A percentile compares a stretch with the other conserved stretches of the same genome.
Conservation (phyloP, 2,888 invertebrate genomes). For the Chaetogeoica ovagalla region DNA sequence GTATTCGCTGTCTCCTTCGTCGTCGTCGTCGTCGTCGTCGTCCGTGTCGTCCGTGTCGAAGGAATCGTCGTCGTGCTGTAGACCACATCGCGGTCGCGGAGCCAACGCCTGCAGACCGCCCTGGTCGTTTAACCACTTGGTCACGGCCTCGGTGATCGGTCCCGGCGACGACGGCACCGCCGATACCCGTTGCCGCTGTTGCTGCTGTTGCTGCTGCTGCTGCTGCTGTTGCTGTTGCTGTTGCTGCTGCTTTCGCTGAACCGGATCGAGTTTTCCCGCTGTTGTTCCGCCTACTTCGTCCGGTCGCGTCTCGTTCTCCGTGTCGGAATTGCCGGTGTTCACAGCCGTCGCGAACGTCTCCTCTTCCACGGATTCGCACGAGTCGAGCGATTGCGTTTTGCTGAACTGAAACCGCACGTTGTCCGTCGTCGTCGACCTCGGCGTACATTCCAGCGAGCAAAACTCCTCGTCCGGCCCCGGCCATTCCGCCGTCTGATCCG, state of each 20-base stretch:
- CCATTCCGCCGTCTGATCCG: not conserved
- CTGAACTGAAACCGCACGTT: slow-evolving; percentile 18
- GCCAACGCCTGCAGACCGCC: slow-evolving; percentile 47
- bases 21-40: slow-evolving; percentile 52
- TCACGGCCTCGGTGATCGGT: slow-evolving; percentile 67
- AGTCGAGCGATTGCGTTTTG: slow-evolving; percentile 38
- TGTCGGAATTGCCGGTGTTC: slow-evolving; percentile 36
- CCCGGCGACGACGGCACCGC: slow-evolving; percentile 1
- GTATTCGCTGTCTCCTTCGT: slow-evolving; percentile 57
- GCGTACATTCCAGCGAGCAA: slow-evolving; percentile 45
- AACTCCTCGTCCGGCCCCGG: slow-evolving; percentile 29
- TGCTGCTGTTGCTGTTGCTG: not conserved
- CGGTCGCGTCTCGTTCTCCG: slow-evolving; percentile 9
- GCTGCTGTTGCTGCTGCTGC: not conserved
- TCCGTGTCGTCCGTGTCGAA: slow-evolving; percentile 54
- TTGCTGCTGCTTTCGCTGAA: not conserved
- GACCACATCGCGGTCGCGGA: not conserved
- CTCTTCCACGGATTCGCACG: slow-evolving; percentile 37
- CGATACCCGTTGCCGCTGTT: not conserved
- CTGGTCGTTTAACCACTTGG: slow-evolving; percentile 64
- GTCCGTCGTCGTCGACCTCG: slow-evolving; percentile 3
- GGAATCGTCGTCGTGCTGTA: too few species aligned
- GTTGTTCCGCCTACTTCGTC: not conserved
- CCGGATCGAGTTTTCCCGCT: not conserved
- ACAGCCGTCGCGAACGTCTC: slow-evolving; percentile 33